Conservation (phyloP, 2,888 invertebrate species). For the Anticlea derivata region DNA sequence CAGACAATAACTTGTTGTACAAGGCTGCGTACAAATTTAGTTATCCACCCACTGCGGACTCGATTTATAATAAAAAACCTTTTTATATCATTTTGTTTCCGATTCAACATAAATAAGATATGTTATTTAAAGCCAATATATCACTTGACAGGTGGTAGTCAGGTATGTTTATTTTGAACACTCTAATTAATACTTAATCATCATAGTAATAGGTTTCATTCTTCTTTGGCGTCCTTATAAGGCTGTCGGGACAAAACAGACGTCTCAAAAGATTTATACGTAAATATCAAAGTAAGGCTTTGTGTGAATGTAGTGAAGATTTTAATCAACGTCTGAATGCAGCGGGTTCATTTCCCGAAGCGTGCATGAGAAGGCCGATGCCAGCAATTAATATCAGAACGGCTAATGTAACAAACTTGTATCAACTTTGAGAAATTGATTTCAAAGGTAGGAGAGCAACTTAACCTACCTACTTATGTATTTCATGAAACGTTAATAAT, state of each 20-base stretch:
- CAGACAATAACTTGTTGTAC: conserved; percentile 64
- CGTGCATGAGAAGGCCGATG: conserved; percentile 43
- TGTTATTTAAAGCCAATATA: conserved; percentile 83
- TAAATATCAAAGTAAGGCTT: conserved; percentile 77
- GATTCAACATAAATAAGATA: conserved; percentile 85
- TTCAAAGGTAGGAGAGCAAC: too few relatives aligned
- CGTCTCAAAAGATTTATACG: conserved; percentile 79
- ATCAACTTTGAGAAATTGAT: too few relatives aligned
- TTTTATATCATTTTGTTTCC: conserved; percentile 81
- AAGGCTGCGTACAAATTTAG: conserved; percentile 77
- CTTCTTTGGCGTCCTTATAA: conserved; percentile 40
- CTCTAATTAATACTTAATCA: conserved; percentile 51
- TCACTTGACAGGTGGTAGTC: conserved; percentile 84
- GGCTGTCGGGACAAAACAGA: conserved; percentile 62
- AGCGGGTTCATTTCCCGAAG: conserved; percentile 53
- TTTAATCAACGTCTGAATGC: conserved; percentile 77
- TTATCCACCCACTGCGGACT: conserved; percentile 73
- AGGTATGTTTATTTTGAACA: conserved; percentile 43
- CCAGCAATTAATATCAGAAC: conserved; percentile 55
- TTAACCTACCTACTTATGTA: too few relatives aligned
- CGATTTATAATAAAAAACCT: conserved; percentile 75
- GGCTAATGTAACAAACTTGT: conserved; percentile 46
- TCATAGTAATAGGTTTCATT: conserved; percentile 41
- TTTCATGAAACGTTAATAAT: too few relatives aligned
- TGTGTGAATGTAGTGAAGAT: conserved; percentile 80